phyloP scores from a whole-genome alignment of 2,113 vertebrate genomes.

The Parus major region DNA sequence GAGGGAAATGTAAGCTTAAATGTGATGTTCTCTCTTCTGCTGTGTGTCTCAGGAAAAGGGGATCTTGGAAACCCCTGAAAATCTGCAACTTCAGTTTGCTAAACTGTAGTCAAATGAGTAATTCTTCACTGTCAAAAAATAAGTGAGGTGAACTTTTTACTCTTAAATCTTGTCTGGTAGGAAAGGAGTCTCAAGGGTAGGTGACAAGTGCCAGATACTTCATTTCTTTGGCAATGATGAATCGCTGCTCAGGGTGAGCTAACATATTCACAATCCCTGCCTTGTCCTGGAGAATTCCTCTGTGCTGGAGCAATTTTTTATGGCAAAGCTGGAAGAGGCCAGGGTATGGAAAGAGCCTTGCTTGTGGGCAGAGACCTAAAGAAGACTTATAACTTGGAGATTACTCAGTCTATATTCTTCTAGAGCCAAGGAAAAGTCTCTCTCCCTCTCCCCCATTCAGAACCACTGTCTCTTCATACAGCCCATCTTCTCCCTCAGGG shows the following conservation, averaged over 20 bases:
- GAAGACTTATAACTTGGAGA: not conserved
- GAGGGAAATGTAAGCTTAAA: not conserved
- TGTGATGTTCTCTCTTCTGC: not conserved
- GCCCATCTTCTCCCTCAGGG: not conserved
- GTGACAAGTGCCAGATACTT: not conserved
- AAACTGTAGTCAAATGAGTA: not conserved
- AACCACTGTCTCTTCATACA: not conserved
- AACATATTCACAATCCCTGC: not conserved
- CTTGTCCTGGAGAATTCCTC: not conserved
- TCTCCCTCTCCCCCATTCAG: not conserved
- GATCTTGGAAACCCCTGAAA: not conserved
- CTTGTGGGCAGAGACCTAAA: not conserved
- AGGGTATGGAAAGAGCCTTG: not conserved
- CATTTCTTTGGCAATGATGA: constrained; percentile 17
- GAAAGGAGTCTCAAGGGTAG: constrained; percentile 20
- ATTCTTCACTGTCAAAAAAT: constrained; percentile 19
- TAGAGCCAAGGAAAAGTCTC: not conserved
- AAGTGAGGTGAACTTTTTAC: not conserved
- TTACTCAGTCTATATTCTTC: not conserved
- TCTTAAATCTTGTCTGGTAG: not conserved
- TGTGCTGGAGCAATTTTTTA: rapidly evolving
- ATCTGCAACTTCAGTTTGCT: not conserved
- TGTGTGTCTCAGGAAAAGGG: not conserved
- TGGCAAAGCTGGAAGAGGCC: not conserved
- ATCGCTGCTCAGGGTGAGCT: not conserved